Evolutionary conservation across 1,140 invertebrate species (phyloP).

Genomic region (Eriocheir sinensis): DNA sequence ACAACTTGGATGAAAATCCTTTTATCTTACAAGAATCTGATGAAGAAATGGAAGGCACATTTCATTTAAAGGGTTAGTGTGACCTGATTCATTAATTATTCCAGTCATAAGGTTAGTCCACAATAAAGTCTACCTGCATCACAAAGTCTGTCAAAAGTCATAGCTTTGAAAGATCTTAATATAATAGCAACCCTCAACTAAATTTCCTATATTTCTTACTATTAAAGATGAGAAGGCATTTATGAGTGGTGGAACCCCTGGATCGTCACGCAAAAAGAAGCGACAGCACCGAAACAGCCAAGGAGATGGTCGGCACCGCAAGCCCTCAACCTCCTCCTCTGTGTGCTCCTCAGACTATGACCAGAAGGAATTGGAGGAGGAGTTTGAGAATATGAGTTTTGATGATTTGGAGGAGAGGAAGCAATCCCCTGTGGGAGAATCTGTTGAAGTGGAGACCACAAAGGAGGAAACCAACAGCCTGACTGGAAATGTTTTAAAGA

Average conservation of each 20-base stretch:
- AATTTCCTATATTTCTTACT: no score
- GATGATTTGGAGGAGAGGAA: slow-evolving; percentile 63
- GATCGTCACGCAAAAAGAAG: slow-evolving; percentile 71
- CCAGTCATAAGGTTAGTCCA: neutral
- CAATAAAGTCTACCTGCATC: neutral
- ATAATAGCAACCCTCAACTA: no score
- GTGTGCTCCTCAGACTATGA: slow-evolving; percentile 63
- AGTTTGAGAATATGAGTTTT: slow-evolving; percentile 60
- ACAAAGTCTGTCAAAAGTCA: no score
- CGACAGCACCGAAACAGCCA: slow-evolving; percentile 61
- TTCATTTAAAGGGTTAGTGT: slow-evolving; percentile 48
- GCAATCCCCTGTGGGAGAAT: neutral
- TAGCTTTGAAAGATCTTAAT: no score
- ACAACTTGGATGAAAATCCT: slow-evolving; percentile 53
- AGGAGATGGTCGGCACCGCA: slow-evolving; percentile 55
- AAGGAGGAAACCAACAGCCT: neutral
- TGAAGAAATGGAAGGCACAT: slow-evolving; percentile 62
- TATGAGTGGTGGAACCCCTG: neutral
- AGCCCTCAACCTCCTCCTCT: slow-evolving; percentile 58
- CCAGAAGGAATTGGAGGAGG: slow-evolving; percentile 57
- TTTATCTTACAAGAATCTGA: slow-evolving; percentile 62
- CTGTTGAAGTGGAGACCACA: neutral
- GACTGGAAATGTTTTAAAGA: neutral
- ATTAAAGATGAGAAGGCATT: slow-evolving; percentile 42
- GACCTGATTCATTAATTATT: neutral